Evolutionary conservation across 2,797 vertebrate species (phyloP), one percentile per base, ranked within the genome.

Genomic region (Oreonectes daqikongensis): DNA sequence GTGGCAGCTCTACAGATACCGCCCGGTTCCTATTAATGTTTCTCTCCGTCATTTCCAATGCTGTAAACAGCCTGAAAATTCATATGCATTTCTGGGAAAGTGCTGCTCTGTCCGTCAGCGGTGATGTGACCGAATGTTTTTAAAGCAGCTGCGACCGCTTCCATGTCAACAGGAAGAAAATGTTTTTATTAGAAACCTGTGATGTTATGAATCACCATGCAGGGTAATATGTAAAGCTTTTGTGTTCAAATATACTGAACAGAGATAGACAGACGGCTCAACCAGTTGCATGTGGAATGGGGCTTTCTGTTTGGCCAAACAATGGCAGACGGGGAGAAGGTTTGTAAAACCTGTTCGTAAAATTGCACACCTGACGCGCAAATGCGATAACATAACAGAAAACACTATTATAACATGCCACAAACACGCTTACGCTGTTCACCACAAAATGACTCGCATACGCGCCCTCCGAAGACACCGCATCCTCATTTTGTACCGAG

Each of bases 21-120:
- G 14, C 38, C 42, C 4, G 42, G 59, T 42, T 68, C 53, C 57
- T 48, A 61, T 72, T 70, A 70, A 57, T 42, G 20, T 22, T 50
- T 48, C 15, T 72, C 32, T 1, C 46, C 2, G 59, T 61, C 59
- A 12, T 61, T 63, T 26, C 26, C 18, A 46, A 28, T 40, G 20
- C 22, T 53, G 17, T 69, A 69, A 77, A 77, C 53, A 52, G 55
- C 32, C 50, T 42, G 32, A 53, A 46, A 75, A 59, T 75, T 59
- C 52, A 59, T 46, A 68, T 67, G 40, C n/a, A 10, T 68, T 75
- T 75, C 26, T 28, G 24, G 40, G 59, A 61, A 35, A 61, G 59
- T 35, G 32, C 30, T n/a, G 18, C 64, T 67, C 52, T 48, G 73
- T 68, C 64, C 63, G 66, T 48, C 73, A 67, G 15, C 50, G 1